Evolutionary conservation across 2,888 invertebrate species (phyloP), one percentile per base, ranked within the genome.

Genomic region (Yponomeuta evonymella): DNA sequence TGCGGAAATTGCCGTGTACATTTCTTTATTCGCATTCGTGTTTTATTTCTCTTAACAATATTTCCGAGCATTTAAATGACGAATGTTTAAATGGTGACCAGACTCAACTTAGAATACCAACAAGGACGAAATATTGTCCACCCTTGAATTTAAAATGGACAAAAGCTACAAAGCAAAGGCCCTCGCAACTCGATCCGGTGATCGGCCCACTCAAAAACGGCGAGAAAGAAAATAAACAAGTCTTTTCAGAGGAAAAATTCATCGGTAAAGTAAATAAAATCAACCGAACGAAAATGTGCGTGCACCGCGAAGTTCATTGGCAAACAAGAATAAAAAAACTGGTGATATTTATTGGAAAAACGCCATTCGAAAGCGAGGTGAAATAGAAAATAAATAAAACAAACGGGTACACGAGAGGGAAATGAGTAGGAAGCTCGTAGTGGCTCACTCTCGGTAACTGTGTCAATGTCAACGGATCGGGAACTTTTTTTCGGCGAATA

Each of bases 401-500:
- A 78, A 78, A 79, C 70, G 36, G 62, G 67, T 63, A 58, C 30
- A 68, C 63, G 70, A 70, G 72, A 70, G 76, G 78, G 79, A 65
- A 70, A 70, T 77, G 78, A 80, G 79, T 82, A 83, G 87, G 84
- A 84, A 85, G 81, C 79, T 80, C 78, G 78, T 79, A 77, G 69
- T 62, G 29, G 64, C 77, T 12, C 51, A 5, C 15, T 15, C 15
- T 58, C 78, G 79, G 77, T 81, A 89, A 86, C 79, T 88, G 86
- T 90, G 90, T 90, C 90, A 90, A 89, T 90, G 90, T 88, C 90
- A 86, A 79, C 81, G 80, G 82, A 83, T 83, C 81, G 80, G 80
- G 75, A 74, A 76, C 62, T 69, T 69, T 51, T 23, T 68, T 69
- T 48, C 48, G 48, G 29, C 36, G 36, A 62, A 67, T 43, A 48